Evolutionary conservation across 2,888 invertebrate species (phyloP), one percentile per base, ranked within the genome.

Genomic region (Latrodectus elegans): DNA sequence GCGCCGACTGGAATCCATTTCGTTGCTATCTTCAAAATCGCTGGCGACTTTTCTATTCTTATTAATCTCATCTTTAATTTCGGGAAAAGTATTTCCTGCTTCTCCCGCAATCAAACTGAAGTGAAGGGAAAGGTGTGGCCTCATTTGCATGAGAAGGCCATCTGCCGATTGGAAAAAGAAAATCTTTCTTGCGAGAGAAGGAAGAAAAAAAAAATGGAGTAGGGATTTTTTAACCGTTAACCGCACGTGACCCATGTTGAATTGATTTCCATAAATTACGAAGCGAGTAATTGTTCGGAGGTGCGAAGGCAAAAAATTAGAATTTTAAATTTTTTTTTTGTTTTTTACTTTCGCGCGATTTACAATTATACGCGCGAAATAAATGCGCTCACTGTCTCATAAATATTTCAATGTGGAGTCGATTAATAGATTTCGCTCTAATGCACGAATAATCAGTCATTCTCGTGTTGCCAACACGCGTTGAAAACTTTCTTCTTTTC

Each of bases 231-330:
- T 71, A 72, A 72, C 73, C 72, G 78, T 78, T 65, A 77, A 77
- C 71, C 64, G 72, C 72, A 81, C 80, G 73, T 84, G 84, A 84
- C 76, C 84, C 78, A 55, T 78, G 67, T 76, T 72, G 84, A 84
- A 84, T 84, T 84, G 84, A 84, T 84, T 84, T 84, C 84, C 84
- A 84, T 84, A 84, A 84, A 84, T 84, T 84, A 84, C 84, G 78
- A 52, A 64, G 14, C 84, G 77, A 73, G 84, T 84, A 84, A 84
- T 84, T 84, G 84, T 84, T 78, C 84, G 65, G 4, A 78, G 78
- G 84, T 75, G 84, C 65, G 84, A 78, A 73, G 72, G 64, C 38
- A 78, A 83, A 78, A 72, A 84, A 84, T 77, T 78, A 77, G 84
- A 84, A 77, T 78, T 84, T 84, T 73, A 84, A 78, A 84, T 84